Percentiles rank a stretch among this genome's conserved stretches.
phyloP scores from a whole-genome alignment of 2,797 vertebrate genomes.

The Oryzias dopingdopingensis region DNA sequence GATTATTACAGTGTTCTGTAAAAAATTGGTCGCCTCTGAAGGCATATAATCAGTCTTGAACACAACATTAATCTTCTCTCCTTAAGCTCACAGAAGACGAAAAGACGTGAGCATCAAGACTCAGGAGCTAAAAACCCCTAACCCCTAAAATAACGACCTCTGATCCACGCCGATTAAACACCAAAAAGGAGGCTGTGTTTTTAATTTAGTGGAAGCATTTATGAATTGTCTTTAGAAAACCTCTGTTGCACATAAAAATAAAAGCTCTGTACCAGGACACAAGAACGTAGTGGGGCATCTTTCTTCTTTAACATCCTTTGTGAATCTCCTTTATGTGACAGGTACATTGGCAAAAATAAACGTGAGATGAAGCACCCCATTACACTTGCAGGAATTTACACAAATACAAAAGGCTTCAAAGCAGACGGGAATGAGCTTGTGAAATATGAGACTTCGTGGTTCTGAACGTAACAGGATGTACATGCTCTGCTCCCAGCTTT shows the following conservation, averaged over 20 bases:
- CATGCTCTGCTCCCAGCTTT: slow-evolving; percentile 35
- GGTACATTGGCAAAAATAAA: slow-evolving; percentile 20
- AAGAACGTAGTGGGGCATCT: slow-evolving; percentile 10
- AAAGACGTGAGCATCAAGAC: slow-evolving; percentile 34
- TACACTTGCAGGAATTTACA: slow-evolving; percentile 30
- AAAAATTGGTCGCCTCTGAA: slow-evolving; percentile 26
- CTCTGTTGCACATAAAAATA: slow-evolving; percentile 6
- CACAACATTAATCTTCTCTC: slow-evolving; percentile 19
- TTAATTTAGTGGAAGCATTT: slow-evolving; percentile 37
- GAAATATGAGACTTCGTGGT: slow-evolving; percentile 20
- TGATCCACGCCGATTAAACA: slow-evolving; percentile 19
- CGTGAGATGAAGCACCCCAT: slow-evolving; percentile 28
- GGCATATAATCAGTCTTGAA: slow-evolving; percentile 34
- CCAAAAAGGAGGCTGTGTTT: slow-evolving; percentile 10
- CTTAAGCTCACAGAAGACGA: slow-evolving; percentile 45
- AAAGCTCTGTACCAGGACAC: slow-evolving; percentile 55
- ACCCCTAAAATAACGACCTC: slow-evolving; percentile 16
- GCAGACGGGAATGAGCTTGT: slow-evolving; percentile 15
- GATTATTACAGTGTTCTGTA: slow-evolving; percentile 14
- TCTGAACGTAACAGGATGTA: slow-evolving; percentile 20
- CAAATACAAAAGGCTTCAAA: slow-evolving; percentile 13
- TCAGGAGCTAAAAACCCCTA: slow-evolving; percentile 9
- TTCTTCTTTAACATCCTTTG: slow-evolving; percentile 6
- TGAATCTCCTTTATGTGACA: slow-evolving; percentile 22
- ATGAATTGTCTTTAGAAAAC: slow-evolving; percentile 39